Base-by-base conservation (phyloP, 1,140 invertebrate genomes). In the Cryptotermes secundus region DNA sequence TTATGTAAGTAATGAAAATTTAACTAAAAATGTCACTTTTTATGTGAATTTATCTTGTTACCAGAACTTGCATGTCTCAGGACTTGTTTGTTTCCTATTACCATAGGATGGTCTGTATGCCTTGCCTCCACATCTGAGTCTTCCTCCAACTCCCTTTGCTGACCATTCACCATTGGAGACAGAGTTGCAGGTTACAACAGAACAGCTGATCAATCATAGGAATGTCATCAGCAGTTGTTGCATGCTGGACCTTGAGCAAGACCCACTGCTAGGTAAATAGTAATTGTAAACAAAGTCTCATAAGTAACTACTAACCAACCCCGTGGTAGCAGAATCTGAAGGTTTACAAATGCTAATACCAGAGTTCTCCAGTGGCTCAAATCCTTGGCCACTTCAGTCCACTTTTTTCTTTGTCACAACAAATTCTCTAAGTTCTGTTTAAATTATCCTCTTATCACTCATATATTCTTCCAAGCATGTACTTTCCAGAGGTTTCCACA, bases 101-200 rank as follows among this genome's bases (percentile, higher is more conserved):
- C 85, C 84, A 79, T 83, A 88, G 87, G 94, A 95, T 87, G 90
- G 91, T 88, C 91, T 91, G 81, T 90, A 92, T 82, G 90, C 91
- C 84, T 90, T 94, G 87, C 91, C 92, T 87, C 90, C 91, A 87
- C 91, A 93, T 83, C 88, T 95, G 86, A 94, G 93, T 86, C 90
- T 93, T 12, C 94, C 95, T 4, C 95, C 95, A 24, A 92, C 92
- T 72, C 94, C 94, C 12, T 95, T 96, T 87, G 95, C 94, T 65
- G 94, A 95, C 88, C 85, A 88, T 80, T 86, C 88, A 83, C 88
- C 87, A 14, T 38, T 84, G 16, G 83, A 84, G 35, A 80, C 24
- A 10, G 79, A 45, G 72, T 22, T 83, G n/a, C 59, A 72, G 59
- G 6, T 26, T 0, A 26, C 10, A 26, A 72, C n/a, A 31, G 59